Evolutionary conservation across 1,140 invertebrate species (phyloP).

Genomic region (Conopomorpha cramerella): DNA sequence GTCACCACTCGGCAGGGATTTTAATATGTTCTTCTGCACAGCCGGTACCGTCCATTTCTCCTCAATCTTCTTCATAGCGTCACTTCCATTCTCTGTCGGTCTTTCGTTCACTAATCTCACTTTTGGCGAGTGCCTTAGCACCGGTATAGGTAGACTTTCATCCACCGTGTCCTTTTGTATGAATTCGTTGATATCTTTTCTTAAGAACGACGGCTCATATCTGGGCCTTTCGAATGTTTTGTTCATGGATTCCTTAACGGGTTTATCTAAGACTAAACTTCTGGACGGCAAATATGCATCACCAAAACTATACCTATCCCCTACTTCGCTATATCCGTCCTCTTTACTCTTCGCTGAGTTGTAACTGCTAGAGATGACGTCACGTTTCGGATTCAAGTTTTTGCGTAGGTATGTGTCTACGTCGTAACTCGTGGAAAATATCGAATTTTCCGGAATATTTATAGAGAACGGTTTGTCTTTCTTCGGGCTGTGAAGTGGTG

Average conservation of each 20-base stretch:
- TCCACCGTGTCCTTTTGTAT: constrained; percentile 8
- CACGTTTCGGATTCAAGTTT: constrained; percentile 26
- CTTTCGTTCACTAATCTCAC: constrained; percentile 9
- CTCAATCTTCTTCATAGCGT: constrained; percentile 54
- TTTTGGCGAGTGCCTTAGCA: constrained; percentile 59
- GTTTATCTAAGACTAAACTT: background rate
- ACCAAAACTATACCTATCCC: background rate
- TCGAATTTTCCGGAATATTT: constrained; percentile 35
- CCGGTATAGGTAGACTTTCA: constrained; percentile 49
- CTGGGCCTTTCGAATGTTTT: constrained; percentile 7
- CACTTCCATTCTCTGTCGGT: constrained; percentile 23
- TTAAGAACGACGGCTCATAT: constrained; percentile 15
- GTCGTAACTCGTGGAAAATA: constrained; percentile 39
- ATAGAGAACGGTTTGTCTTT: constrained; percentile 23
- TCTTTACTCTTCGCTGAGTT: background rate
- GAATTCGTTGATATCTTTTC: constrained; percentile 13
- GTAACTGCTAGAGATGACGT: background rate
- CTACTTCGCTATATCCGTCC: background rate
- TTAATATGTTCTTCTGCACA: constrained; percentile 62
- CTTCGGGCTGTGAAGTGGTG: constrained; percentile 8
- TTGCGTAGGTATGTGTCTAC: constrained; percentile 38
- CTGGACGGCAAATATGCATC: background rate
- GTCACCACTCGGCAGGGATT: constrained; percentile 44
- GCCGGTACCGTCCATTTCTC: constrained; percentile 62
- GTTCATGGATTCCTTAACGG: constrained; percentile 11